Evolutionary conservation across 2,113 vertebrate species (phyloP), one percentile per base, ranked within the genome.

Genomic region (Dascyllus trimaculatus): DNA sequence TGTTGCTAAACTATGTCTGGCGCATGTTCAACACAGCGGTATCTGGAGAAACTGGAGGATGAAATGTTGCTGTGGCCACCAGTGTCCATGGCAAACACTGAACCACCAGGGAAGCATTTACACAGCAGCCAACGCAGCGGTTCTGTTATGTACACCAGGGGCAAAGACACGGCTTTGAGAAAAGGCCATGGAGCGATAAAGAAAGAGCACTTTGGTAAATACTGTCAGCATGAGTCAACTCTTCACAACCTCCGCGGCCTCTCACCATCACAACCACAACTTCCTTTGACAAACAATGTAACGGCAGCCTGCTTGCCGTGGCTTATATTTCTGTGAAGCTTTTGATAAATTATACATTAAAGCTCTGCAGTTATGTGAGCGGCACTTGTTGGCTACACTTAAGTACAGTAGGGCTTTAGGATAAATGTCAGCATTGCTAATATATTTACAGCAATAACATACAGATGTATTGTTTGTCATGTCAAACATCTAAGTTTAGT

Each of bases 181-280:
- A 59, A 65, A 71, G 57, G 46, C 21, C 45, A 21, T 3, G 0
- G n/a, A 38, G 60, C 48, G 53, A 21, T 29, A 69, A 17, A 64
- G 46, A 43, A 26, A 67, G 17, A 43, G 75, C 32, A 38, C 80
- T 84, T 81, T 75, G 65, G 72, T 71, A 67, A 80, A 71, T 29
- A 46, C 17, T 24, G 18, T 48, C 9, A 72, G 52, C 18, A 48
- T 21, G 11, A 10, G 4, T 59, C 18, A 25, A 53, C 38, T 48
- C 11, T 58, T 74, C 15, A 51, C 45, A 53, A 40, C 2, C 48
- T 51, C 15, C 19, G 9, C 1, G 40, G 14, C n/a, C 7, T 65
- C 45, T 13, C 11, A 7, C 18, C 0, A 3, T 35, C 32, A 43
- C 26, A 51, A 22, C 40, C 11, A 69, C 15, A 11, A 48, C 59